Evolutionary conservation across 2,797 vertebrate genomes (phyloP), one percentile per base, ranked within the genome.

Genomic region (Mico argentatus): DNA sequence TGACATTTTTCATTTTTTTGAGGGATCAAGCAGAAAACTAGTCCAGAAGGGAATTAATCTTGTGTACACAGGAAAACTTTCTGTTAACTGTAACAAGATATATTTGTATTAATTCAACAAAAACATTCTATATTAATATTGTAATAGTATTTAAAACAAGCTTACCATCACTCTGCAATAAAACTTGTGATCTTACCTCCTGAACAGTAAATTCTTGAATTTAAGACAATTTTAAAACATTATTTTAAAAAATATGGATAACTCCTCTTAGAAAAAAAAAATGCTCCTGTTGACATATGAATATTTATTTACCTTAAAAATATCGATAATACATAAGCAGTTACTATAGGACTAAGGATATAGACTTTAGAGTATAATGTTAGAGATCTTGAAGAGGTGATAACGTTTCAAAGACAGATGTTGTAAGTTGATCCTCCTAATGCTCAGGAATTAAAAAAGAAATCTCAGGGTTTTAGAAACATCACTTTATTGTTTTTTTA

Each of bases 391-490:
- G 30, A 88, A 36, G 82, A 92, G 70, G 26, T 55, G 61, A 13
- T 84, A 22, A 19, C 67, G 20, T 26, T 75, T 96, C 22, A 84
- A 72, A 90, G 84, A 75, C 39, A 86, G 48, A 36, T 91, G 55
- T 94, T 82, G 8, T 36, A 70, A 81, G 15, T 95, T 91, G 48
- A 80, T 88, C 46, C 73, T 13, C 55, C 79, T 90, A 73, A 13
- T 75, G 52, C 52, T 85, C 50, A 77, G 79, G n/a, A 90, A 82
- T 97, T 75, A 41, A 84, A 94, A 94, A 96, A 95, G 48, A 94
- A 81, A 26, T 39, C 52, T 41, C 79, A 81, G 50, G 50, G 24
- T 24, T 81, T 81, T 52, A 82, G 36, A 59, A 82, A 59, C 52
- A 41, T 82, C 10, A 9, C 82, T 57, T 88, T 14, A 19, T 52